Base-by-base conservation (phyloP, 1,140 invertebrate species). In the Zophobas atratus region DNA sequence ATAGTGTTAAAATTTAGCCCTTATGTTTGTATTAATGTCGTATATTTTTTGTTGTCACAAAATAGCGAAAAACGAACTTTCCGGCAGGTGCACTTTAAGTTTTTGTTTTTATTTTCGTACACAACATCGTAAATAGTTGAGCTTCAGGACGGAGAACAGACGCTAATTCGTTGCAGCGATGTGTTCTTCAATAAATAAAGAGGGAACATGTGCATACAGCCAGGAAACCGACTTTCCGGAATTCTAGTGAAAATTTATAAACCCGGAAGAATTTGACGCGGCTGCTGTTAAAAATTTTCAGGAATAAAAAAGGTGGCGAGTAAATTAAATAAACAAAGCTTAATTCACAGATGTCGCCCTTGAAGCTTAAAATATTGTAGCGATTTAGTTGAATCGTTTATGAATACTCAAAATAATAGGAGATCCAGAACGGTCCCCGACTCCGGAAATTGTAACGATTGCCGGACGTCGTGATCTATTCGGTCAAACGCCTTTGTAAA, bases 141-240 rank as follows among this genome's bases (percentile, higher is more conserved):
- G 56, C 56, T 34, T 55, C 2, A 55, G 53, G 53, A 55, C 53
- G 51, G 20, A n/a, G n/a, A 53, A 33, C 51, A 53, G 35, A 57
- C 56, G 56, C 36, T 60, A 60, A 60, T 60, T 60, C 56, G 33
- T 39, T 60, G 32, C 33, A 32, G 56, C 56, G 56, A 60, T n/a
- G 35, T 60, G 34, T 38, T 60, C 56, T 39, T 60, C 35, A 60
- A 60, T 60, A 60, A 60, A 36, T 55, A 39, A 60, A 60, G 56
- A 36, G 36, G 56, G 6, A 60, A 35, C 56, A 60, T 60, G 34
- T 60, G 56, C 56, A 53, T n/a, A 60, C 36, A 60, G 36, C 56
- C 53, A 57, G 32, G 55, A 2, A 35, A 57, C 56, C 8, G 34
- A 39, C 56, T 38, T 39, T 35, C 6, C 35, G 36, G 56, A 60